Evolutionary conservation across 2,888 invertebrate species (phyloP), one percentile per base, ranked within the genome.

Genomic region (Pachymerium ferrugineum): DNA sequence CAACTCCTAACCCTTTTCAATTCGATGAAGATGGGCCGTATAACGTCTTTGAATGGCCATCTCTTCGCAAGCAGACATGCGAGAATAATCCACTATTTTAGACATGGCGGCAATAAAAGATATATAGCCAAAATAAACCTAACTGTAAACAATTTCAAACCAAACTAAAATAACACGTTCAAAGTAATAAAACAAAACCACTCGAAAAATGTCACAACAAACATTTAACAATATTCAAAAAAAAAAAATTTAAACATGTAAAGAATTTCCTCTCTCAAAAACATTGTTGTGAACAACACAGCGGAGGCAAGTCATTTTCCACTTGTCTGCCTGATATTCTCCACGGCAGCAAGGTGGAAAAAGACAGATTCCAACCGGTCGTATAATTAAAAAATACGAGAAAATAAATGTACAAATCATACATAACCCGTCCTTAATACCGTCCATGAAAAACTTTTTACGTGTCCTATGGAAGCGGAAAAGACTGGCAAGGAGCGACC

Each of bases 341-440:
- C 6, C 54, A 54, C 54, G 54, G 54, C 54, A 54, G 54, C 54
- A 54, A 54, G 54, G 54, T 54, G 54, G 54, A 54, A 54, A 54
- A 54, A 54, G 54, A 54, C 54, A 54, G 54, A 19, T n/a, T 54
- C 22, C 54, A 6, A n/a, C 22, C 54, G n/a, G 16, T 54, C 54
- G 12, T 33, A 8, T 33, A 33, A 33, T 8, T 8, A 33, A n/a
- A n/a, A n/a, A n/a, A n/a, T n/a, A 33, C 33, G 12, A 33, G 12
- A 33, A 33, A 33, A 33, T 33, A 33, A 33, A 33, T 33, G 33
- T 33, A 8, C 6, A 33, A 33, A 33, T 33, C 6, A 33, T 8
- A 12, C 6, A 8, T 33, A 33, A 33, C 6, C 12, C 12, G 33
- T 8, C 6, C n/a, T n/a, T n/a, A n/a, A n/a, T n/a, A n/a, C n/a